phyloP scores from a whole-genome alignment of 2,113 vertebrate genomes.

The Xiphorhynchus elegans region DNA sequence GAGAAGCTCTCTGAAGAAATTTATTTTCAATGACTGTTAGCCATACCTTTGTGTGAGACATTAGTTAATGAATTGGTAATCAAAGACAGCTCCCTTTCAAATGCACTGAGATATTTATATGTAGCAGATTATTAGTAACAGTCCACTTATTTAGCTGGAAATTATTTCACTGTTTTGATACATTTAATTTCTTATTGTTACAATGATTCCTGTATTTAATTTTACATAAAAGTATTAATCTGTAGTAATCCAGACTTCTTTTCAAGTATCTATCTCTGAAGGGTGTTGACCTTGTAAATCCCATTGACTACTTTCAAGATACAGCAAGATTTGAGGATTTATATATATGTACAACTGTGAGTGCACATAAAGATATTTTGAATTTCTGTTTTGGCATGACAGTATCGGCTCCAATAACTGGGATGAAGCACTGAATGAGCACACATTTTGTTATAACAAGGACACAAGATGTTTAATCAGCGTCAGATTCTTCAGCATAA shows the following conservation, averaged over 20 bases:
- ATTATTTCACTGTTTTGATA: background rate
- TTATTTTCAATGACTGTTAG: background rate
- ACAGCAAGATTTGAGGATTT: background rate
- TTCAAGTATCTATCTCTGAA: background rate
- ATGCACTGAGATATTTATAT: background rate
- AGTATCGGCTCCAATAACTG: background rate
- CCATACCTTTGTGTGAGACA: background rate
- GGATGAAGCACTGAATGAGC: background rate
- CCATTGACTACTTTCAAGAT: background rate
- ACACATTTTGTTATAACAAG: background rate
- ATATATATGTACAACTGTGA: background rate
- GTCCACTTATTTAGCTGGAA: background rate
- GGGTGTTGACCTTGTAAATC: background rate
- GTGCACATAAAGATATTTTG: background rate
- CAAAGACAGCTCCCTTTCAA: background rate
- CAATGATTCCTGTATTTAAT: background rate
- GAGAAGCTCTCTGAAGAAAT: background rate
- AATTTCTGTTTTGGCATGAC: background rate
- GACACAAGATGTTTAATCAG: background rate
- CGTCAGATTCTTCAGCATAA: background rate
- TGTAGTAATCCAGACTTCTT: background rate
- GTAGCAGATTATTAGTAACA: background rate
- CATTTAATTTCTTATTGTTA: background rate
- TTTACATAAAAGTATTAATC: background rate
- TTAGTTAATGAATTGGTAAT: background rate